Conservation (phyloP, 2,797 vertebrate genomes). For the Margarornis squamiger region DNA sequence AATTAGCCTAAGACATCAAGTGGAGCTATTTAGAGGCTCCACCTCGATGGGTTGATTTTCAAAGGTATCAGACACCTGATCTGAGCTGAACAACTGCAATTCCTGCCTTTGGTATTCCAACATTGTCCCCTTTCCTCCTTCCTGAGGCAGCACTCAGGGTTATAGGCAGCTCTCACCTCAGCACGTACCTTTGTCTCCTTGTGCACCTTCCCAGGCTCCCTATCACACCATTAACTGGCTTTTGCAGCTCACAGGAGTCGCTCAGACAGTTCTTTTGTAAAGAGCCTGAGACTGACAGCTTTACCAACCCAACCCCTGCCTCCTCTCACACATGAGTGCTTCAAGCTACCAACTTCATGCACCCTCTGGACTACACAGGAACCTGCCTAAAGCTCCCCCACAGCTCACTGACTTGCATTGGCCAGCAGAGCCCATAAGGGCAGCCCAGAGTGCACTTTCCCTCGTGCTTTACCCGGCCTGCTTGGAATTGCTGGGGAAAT, state of each 20-base stretch:
- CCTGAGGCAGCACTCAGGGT: not conserved
- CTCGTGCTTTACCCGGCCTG: constrained; percentile 70
- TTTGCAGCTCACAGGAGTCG: not conserved
- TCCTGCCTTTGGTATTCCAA: not conserved
- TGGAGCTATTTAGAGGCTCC: not conserved
- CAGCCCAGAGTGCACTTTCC: not conserved
- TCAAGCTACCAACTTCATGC: not conserved
- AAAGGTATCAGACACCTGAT: not conserved
- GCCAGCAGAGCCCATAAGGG: not conserved
- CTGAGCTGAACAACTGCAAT: not conserved
- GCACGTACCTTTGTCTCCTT: not conserved
- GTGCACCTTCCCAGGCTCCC: not conserved
- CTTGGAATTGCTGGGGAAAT: constrained; percentile 38
- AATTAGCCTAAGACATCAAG: not conserved
- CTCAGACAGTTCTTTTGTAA: not conserved
- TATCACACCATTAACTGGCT: not conserved
- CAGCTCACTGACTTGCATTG: not conserved
- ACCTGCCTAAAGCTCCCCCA: constrained; percentile 8
- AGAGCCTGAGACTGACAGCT: constrained; percentile 4
- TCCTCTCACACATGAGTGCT: not conserved
- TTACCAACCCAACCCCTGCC: not conserved
- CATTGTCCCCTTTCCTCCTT: not conserved
- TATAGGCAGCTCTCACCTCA: not conserved
- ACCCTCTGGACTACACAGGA: not conserved
- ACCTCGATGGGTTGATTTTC: not conserved